Evolutionary conservation across 2,113 vertebrate species (phyloP), one percentile per base, ranked within the genome.

Genomic region (Gymnarchus niloticus): DNA sequence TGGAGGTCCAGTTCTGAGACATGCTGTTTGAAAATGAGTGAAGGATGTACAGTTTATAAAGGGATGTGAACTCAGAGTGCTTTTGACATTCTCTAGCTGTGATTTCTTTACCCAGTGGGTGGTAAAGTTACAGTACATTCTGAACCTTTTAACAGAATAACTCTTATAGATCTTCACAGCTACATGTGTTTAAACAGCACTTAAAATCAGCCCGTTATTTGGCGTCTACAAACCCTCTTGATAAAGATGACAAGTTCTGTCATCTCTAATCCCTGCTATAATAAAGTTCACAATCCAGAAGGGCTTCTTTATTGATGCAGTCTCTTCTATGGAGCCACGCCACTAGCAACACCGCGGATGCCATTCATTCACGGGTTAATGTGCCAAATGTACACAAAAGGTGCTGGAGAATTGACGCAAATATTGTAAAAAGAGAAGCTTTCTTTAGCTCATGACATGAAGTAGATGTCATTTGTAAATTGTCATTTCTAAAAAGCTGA

Each of bases 221-320:
- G 56, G 52, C 61, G 73, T 87, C 23, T 51, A 21, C 57, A 83
- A 84, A 52, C 19, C 17, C 56, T 52, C 52, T 57, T 46, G 37
- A 5, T 85, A 54, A 82, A 80, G n/a, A 51, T 41, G 41, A 87
- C 56, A 54, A 76, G 49, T 46, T 56, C 19, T 84, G 81, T 61
- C 82, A 84, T n/a, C 61, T 80, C 23, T 69, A 85, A 85, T 85
- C 57, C 46, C 56, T n/a, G 25, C 48, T 78, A 61, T 54, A 85
- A 85, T 61, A 52, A 81, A 57, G 84, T 69, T 6, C 44, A 44
- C 37, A 23, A 37, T 83, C 56, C 21, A 6, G 56, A 54, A 3
- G 28, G 41, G 56, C 6, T 46, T 69, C 59, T 87, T 56, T 37
- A 17, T 41, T 25, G 21, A 85, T 33, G 14, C 28, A 6, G 17